Evolutionary conservation across 35 echinoderm and acorn worm species (phyloP), one percentile per base, ranked within the genome.

Genomic region (Diadema setosum): DNA sequence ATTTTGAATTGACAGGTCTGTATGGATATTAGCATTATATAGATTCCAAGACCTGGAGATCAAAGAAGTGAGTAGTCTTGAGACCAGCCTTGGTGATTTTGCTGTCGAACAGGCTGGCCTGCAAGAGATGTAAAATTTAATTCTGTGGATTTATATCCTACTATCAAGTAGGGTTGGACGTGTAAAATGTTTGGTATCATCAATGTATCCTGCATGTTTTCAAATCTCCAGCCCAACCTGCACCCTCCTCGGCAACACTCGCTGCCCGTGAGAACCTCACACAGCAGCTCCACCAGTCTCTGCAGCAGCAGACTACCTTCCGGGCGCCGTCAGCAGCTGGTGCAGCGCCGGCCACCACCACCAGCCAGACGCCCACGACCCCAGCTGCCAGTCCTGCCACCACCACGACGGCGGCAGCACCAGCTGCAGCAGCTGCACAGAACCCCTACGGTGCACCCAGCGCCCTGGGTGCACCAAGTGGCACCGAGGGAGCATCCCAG

Each of bases 181-280:
- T n/a, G n/a, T n/a, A n/a, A n/a, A n/a, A n/a, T n/a, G n/a, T n/a
- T n/a, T n/a, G n/a, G n/a, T n/a, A n/a, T n/a, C n/a, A n/a, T n/a
- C n/a, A n/a, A n/a, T n/a, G n/a, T n/a, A n/a, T n/a, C n/a, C n/a
- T n/a, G n/a, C n/a, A n/a, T n/a, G n/a, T n/a, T n/a, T n/a, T n/a
- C n/a, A n/a, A 34, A 67, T 67, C 46, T 46, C 16, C 44, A 92
- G 83, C 46, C 64, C 80, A 89, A 85, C 61, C 76, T 32, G 56
- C 44, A 14, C 73, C 83, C 59, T 90, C 86, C 32, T 60, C 87
- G 16, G 80, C 86, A n/a, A 95, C 93, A 12, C 31, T 87, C 42
- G 89, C 93, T 73, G 89, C 93, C 29, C n/a, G 93, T 64, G 93
- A 95, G 65, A 95, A 95, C 81, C 89, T 95, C 46, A 58, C 65